Evolutionary conservation across 2,888 invertebrate species (phyloP), one percentile per base, ranked within the genome.

Genomic region (Junonia oenone): DNA sequence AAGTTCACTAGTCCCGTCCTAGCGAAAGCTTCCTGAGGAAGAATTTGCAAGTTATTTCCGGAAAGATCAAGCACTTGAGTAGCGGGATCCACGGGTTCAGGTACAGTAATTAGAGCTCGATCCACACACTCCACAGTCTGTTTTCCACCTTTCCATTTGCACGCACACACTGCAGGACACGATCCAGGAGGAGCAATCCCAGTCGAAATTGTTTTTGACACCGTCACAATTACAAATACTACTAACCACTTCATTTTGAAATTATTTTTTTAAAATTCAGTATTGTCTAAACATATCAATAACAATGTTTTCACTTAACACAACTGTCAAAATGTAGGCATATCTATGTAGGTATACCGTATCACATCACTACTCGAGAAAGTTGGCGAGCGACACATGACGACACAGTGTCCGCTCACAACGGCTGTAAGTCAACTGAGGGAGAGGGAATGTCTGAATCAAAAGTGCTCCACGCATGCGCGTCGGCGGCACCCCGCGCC

Each of bases 91-190:
- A 97, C 94, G 72, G 94, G 94, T 70, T 95, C 94, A 45, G 98
- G 98, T 65, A 98, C 94, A 54, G 94, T 94, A 72, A 95, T 96
- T 64, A 98, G 92, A 58, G 93, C 93, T 58, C 95, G 94, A 81
- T 96, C 94, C 75, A 94, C 93, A 84, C 98, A 98, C 87, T 97
- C 97, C 59, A 97, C 97, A 49, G 97, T 96, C 80, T 96, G 96
- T 83, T 98, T 98, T 67, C 97, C 97, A 71, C 95, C 94, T 86
- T 97, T 97, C 98, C 98, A 98, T 85, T 97, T 97, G 89, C 98
- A 98, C 71, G 93, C 92, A 86, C 98, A 98, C 68, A 94, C 93
- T 40, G 92, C 91, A 57, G 96, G 96, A 71, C 95, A 95, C 65
- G 92, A 91, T 65, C 92, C 92, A 61, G 92, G 89, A 65, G 91